These are phyloP conservation scores for Dicycla oo DNA, from an alignment of 2,888 invertebrate genomes.

Conservation along the genomic window DNA sequence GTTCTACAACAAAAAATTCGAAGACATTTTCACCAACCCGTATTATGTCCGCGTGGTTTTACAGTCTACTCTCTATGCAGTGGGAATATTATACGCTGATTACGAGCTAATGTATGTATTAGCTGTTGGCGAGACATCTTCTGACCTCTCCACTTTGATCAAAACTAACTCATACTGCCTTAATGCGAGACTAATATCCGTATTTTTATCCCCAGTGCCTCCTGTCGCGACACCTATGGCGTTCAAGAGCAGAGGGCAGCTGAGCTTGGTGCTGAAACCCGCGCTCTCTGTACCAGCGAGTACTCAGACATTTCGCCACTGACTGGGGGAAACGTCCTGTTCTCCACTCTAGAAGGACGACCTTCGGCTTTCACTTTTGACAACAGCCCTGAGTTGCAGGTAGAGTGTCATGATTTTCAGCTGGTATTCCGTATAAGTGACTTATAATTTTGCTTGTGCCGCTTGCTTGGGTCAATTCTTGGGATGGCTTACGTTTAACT, in stretches of 20 bases:
- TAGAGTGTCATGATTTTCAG: constrained; percentile 73
- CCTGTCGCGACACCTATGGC: constrained; percentile 97
- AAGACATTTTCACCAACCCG: background rate
- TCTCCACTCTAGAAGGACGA: constrained; percentile 98
- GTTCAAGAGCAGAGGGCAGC: constrained; percentile 94
- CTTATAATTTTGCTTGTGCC: background rate
- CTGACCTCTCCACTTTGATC: too few relatives aligned
- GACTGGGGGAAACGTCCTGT: constrained; percentile 98
- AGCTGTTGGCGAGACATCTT: background rate
- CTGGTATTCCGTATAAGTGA: background rate
- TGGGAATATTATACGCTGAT: background rate
- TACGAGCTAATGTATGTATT: background rate
- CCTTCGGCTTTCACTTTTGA: constrained; percentile 98
- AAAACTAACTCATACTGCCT: background rate
- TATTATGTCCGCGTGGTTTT: too few relatives aligned
- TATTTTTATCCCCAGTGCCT: constrained; percentile 91
- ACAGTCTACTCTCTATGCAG: background rate
- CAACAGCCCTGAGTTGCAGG: constrained; percentile 96
- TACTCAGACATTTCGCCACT: constrained; percentile 99
- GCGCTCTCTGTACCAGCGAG: constrained; percentile 99
- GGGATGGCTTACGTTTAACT: background rate
- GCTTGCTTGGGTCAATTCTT: background rate
- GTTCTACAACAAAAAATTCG: background rate
- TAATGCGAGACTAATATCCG: background rate
- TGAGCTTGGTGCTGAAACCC: constrained; percentile 95